phyloP scores from a whole-genome alignment of 1,140 invertebrate genomes.

The Calliphora vicina region DNA sequence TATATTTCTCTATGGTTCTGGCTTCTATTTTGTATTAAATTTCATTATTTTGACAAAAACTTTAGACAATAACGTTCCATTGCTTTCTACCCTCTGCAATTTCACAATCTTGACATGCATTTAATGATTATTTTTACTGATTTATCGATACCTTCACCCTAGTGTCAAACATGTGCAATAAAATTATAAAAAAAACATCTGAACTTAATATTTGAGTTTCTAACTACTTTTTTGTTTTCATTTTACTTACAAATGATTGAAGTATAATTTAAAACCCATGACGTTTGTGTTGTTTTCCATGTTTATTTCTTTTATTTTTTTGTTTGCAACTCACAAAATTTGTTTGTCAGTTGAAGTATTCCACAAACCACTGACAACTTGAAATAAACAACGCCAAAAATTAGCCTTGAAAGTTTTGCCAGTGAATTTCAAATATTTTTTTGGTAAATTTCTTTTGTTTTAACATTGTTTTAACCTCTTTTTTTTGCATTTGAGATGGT shows the following conservation, averaged over 20 bases:
- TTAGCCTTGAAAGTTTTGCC: not conserved
- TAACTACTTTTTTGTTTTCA: too few species aligned
- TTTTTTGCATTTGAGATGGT: not conserved
- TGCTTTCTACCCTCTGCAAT: too few species aligned
- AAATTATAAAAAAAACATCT: not conserved
- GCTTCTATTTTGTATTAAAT: too few species aligned
- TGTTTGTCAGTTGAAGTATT: slow-evolving; percentile 16
- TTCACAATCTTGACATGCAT: too few species aligned
- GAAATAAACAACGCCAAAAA: slow-evolving; percentile 9
- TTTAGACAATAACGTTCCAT: too few species aligned
- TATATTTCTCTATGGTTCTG: too few species aligned
- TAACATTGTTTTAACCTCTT: not conserved
- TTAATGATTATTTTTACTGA: not conserved
- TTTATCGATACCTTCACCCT: not conserved
- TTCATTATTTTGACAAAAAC: too few species aligned
- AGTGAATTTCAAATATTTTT: not conserved
- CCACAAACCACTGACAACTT: slow-evolving; percentile 15
- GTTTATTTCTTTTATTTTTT: not conserved
- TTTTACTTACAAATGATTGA: not conserved
- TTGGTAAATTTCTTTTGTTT: too few species aligned
- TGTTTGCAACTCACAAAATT: not conserved
- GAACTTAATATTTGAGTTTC: not conserved
- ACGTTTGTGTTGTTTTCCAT: not conserved
- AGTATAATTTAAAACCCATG: not conserved
- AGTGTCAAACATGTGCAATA: not conserved